A percentile compares a stretch with the other conserved stretches of the same genome.
phyloP scores from a whole-genome alignment of 2,113 vertebrate genomes.

The Heterochromis multidens region DNA sequence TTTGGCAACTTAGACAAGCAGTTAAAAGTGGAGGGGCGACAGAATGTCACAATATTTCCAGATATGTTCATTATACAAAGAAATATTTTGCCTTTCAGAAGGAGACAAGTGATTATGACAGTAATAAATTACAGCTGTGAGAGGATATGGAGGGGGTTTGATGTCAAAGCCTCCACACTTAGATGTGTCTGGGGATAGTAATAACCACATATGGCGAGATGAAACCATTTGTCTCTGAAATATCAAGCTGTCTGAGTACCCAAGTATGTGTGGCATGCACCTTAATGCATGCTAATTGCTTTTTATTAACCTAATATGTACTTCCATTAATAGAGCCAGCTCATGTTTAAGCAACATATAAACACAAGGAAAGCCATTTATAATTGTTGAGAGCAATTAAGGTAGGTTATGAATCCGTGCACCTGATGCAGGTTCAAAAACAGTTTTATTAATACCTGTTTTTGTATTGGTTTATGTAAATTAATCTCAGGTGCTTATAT shows the following conservation, averaged over 20 bases:
- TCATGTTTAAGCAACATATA: constrained; percentile 1
- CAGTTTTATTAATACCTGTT: background rate
- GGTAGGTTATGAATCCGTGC: background rate
- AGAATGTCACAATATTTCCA: constrained; percentile 38
- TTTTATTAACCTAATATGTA: constrained; percentile 50
- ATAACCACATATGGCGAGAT: constrained; percentile 27
- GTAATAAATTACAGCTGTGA: constrained; percentile 23
- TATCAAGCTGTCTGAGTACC: constrained; percentile 41
- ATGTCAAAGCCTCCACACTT: constrained; percentile 35
- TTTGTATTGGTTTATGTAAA: background rate
- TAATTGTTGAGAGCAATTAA: background rate
- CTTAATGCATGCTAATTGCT: constrained; percentile 64
- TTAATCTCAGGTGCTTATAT: constrained; percentile 30
- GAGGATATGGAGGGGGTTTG: constrained; percentile 9
- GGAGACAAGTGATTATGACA: constrained; percentile 18
- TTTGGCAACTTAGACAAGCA: constrained; percentile 29
- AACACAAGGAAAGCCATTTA: background rate
- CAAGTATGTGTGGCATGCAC: constrained; percentile 42
- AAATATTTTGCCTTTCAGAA: constrained; percentile 28
- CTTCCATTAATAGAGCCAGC: constrained; percentile 23
- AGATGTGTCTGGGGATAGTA: constrained; percentile 45
- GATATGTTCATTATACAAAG: constrained; percentile 18
- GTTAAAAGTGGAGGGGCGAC: constrained; percentile 20
- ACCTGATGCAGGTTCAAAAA: background rate
- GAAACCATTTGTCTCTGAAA: constrained; percentile 54